Base-by-base conservation (phyloP, 2,888 invertebrate genomes). In the Troides aeacus region DNA sequence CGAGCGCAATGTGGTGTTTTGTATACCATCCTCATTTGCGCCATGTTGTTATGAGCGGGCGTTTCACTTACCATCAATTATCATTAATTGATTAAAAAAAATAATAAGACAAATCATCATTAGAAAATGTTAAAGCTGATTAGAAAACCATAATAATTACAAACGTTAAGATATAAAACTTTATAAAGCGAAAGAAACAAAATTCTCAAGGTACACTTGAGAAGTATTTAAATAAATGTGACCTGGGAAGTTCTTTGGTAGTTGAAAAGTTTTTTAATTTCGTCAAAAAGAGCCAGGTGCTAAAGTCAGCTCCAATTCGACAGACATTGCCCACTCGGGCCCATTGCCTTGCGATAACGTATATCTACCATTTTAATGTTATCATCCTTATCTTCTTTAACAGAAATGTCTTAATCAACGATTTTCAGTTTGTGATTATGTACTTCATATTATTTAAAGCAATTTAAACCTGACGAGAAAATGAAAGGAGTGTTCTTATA, bases 181-280 rank as follows among this genome's bases (percentile, higher is more conserved):
- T 69, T 46, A 24, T 30, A 30, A 53, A 21, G 65, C 46, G 58
- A 58, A 62, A 36, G 46, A 62, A 30, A 30, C 21, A 62, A 69
- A 62, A 69, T 46, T 65, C 58, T 10, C 12, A 60, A 36, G 46
- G 36, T 46, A 66, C 30, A 56, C 57, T 36, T 17, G 57, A 57
- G 62, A 21, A 30, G 87, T 86, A 89, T 89, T 89, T 89, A 88
- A 90, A 90, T 88, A 88, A 88, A 87, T 81, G 88, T 82, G 84
- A 85, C 82, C 84, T 85, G 76, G 79, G 76, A 84, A 86, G 81
- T 84, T 85, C 79, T 81, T 81, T 82, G 85, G 85, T 87, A 82
- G 81, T 82, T 81, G 81, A 85, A 90, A 92, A 78, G 89, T 92
- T 92, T 92, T 91, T 91, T 92, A 92, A 92, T 92, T 91, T 91